phyloP scores from a whole-genome alignment of 2,888 invertebrate species.

The Synanthedon andrenaeformis region DNA sequence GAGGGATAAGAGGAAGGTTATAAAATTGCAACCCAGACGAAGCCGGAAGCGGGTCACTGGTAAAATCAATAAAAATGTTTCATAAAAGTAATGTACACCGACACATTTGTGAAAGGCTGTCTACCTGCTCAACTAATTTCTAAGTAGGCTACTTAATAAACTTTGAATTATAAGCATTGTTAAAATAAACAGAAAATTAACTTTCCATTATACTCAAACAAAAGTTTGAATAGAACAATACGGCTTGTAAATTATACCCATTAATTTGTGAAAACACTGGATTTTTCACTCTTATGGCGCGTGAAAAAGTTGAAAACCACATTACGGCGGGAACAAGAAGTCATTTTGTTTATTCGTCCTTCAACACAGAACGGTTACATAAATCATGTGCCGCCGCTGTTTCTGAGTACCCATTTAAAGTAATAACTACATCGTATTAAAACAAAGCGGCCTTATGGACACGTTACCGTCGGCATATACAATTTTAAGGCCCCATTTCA shows the following conservation, averaged over 20 bases:
- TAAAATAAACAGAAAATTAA: neutral
- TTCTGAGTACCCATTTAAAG: slow-evolving; percentile 44
- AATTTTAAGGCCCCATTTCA: slow-evolving; percentile 1
- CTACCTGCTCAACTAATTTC: no score
- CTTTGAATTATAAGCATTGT: neutral
- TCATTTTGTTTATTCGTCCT: slow-evolving; percentile 27
- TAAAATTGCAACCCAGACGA: no score
- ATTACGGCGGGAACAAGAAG: slow-evolving; percentile 10
- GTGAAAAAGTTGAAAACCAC: neutral
- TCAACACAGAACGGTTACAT: slow-evolving; percentile 13
- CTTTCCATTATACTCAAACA: neutral
- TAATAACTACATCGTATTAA: slow-evolving; percentile 46
- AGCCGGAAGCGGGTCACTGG: no score
- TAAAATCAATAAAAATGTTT: no score
- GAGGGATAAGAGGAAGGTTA: no score
- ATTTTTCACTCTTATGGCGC: neutral
- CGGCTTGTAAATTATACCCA: neutral
- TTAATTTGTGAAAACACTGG: neutral
- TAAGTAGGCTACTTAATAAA: neutral
- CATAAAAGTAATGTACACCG: no score
- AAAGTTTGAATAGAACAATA: neutral
- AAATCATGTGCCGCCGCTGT: slow-evolving; percentile 43
- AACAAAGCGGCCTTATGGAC: slow-evolving; percentile 20
- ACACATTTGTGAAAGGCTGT: no score
- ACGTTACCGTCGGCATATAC: slow-evolving; percentile 2